Base-by-base conservation (phyloP, 2,888 invertebrate species). In the Enoplolaimus lenunculus region DNA sequence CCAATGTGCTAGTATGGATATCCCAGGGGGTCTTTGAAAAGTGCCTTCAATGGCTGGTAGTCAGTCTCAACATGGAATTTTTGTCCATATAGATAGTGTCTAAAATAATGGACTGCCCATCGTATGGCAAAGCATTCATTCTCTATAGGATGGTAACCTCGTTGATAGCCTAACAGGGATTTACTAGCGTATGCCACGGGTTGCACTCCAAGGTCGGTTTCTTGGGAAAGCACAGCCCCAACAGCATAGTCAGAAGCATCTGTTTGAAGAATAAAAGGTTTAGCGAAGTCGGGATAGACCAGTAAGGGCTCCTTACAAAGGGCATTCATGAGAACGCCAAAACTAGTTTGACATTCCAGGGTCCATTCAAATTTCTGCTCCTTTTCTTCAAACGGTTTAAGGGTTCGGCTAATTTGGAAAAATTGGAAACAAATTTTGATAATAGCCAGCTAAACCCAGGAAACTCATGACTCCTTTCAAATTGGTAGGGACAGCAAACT, bases 1-100 rank as follows among this genome's bases (percentile, higher is more conserved):
- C 84, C 83, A 84, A 59, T 84, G 71, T 0, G 80, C 80, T 0
- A 84, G 72, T 35, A 83, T 72, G 16, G 82, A 82, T 80, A 2
- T 82, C 77, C 72, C 82, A 81, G 2, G 82, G 57, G 0, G 76
- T 74, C 72, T 3, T 34, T 34, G 1, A 74, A 28, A 1, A 74
- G 60, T 16, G 60, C 65, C 64, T 62, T 62, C 30, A 62, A n/a
- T 26, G 68, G 60, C 7, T 45, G n/a, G 31, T 68, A 60, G 28
- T 68, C 68, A 59, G 60, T 68, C 3, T 59, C 57, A 13, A 68
- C 13, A 7, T 45, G 28, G 31, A 68, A 60, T 21, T 68, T 13
- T 3, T 31, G 62, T 60, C 59, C 60, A 60, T 68, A 68, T 26
- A 68, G 31, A 30, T 68, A 68, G 16, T n/a, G 68, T 60, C 59